Evolutionary conservation across 2,797 vertebrate species (phyloP).

Genomic region (Anguilla anguilla): DNA sequence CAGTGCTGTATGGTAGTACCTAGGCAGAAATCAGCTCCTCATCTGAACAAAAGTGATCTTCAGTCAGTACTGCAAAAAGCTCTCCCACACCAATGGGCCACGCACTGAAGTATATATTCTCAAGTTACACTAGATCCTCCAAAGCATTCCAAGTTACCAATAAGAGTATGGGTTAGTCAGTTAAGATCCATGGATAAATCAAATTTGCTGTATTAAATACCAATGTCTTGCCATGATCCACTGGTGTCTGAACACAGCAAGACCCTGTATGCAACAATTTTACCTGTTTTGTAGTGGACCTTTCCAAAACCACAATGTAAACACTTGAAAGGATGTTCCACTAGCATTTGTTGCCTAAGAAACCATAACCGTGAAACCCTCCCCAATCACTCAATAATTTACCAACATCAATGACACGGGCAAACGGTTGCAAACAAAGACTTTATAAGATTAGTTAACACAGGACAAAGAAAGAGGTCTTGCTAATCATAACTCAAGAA

Average conservation of each 20-base stretch:
- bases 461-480: conserved; percentile 47
- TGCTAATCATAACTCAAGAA: conserved; percentile 62
- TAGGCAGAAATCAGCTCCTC: background rate
- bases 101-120: no score
- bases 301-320: no score
- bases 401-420: conserved; percentile 24
- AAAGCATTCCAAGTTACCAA: background rate
- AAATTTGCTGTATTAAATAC: background rate
- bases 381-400: background rate
- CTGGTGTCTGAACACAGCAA: background rate
- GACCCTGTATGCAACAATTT: no score
- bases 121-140: background rate
- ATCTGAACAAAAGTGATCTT: background rate
- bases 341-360: background rate
- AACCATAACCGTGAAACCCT: background rate
- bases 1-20: background rate
- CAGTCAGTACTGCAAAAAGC: background rate
- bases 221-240: background rate
- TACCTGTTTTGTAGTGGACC: no score
- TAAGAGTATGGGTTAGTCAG: background rate
- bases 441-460: conserved; percentile 49
- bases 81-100: background rate
- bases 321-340: no score
- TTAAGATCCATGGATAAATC: background rate
- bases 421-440: conserved; percentile 44